These are phyloP conservation scores for Orius insidiosus DNA, from an alignment of 1,140 invertebrate genomes.

Conservation along the genomic window DNA sequence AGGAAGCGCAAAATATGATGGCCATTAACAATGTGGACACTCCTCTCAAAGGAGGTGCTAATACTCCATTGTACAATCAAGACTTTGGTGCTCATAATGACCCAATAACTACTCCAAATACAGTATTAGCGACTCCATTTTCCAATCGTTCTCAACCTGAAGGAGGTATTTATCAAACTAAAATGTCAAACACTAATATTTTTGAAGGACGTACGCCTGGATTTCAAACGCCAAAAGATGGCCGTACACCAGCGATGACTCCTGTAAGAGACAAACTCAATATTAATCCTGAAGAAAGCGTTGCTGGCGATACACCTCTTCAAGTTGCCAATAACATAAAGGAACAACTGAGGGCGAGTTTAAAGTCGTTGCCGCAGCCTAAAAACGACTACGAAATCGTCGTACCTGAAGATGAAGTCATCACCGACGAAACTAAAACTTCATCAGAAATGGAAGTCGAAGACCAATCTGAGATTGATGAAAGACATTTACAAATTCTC, in stretches of 20 bases:
- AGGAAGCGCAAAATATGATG: constrained; percentile 98
- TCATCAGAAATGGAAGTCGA: constrained; percentile 35
- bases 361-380: constrained; percentile 69
- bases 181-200: constrained; percentile 15
- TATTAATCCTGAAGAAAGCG: constrained; percentile 79
- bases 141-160: constrained; percentile 32
- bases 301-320: constrained; percentile 44
- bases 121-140: constrained; percentile 84
- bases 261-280: constrained; percentile 84
- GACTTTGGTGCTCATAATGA: constrained; percentile 67
- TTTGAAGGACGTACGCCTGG: constrained; percentile 26
- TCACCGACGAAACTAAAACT: constrained; percentile 22
- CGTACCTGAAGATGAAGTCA: constrained; percentile 56
- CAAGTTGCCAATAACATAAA: constrained; percentile 48
- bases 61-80: constrained; percentile 76
- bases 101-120: constrained; percentile 78
- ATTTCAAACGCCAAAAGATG: constrained; percentile 31
- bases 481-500: constrained; percentile 39
- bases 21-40: constrained; percentile 94
- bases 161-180: not conserved
- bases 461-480: constrained; percentile 84
- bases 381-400: constrained; percentile 98
- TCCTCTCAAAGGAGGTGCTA: constrained; percentile 87
- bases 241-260: constrained; percentile 28
- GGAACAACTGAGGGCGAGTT: constrained; percentile 53